Base-by-base conservation (phyloP, 92 coral and sea anemone genomes). In the Porites divaricata region DNA sequence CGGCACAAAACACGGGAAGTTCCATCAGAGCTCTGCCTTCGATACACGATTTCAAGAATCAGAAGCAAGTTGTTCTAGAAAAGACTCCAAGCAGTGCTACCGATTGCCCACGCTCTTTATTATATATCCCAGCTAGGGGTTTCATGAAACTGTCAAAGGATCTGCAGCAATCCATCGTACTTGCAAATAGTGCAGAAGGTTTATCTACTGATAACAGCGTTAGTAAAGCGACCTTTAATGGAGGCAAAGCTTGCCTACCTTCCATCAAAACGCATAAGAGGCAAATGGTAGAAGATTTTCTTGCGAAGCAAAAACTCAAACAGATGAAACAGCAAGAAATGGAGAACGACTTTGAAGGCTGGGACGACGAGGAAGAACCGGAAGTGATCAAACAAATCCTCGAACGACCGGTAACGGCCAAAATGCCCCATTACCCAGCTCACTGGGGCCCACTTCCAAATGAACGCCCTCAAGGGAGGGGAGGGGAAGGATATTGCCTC, bases 381-480 rank as follows among this genome's bases (percentile, higher is more conserved):
- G 78, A 71, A 2, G 61, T 41, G 9, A 20, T 70, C 15, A 81
- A 70, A 8, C 35, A 50, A 19, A 35, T 81, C 10, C 11, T 81
- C 8, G 87, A 83, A 49, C 20, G 74, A 2, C 87, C 81, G 1
- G 4, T 83, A 11, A 58, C 87, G 51, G 87, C 81, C 19, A 63
- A 63, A 12, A 23, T 21, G 1, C 87, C 80, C 2, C 69, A 2
- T 54, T 83, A 74, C 53, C 87, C 87, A 52, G 21, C 67, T 1
- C 74, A 74, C 63, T 83, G 87, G 87, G 80, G 13, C 15, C 65
- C 64, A 62, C 26, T 83, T 5, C 80, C 74, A 13, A 49, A 35
- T 53, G 35, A 63, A n/a, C 57, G 81, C 1, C 81, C 87, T 5
- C 87, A 51, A 5, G 87, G 75, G 74, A 83, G 87, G 63, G 81